Evolutionary conservation across 2,888 invertebrate species (phyloP).

Genomic region (Nebria salina): DNA sequence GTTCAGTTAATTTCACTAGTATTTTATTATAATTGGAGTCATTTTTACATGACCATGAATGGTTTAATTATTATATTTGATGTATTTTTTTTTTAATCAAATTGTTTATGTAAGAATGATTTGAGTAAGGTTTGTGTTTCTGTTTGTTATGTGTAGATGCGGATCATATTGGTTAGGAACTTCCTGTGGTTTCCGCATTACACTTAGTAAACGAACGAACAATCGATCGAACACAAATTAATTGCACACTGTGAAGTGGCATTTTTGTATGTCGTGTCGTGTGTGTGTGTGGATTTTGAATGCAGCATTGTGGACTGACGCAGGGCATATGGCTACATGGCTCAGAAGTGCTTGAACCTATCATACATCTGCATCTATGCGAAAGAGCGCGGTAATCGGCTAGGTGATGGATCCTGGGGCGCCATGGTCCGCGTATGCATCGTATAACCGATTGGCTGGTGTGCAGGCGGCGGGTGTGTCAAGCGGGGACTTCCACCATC

Average conservation of each 20-base stretch:
- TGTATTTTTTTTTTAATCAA: not conserved
- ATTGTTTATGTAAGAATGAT: not conserved
- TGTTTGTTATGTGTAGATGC: slow-evolving; percentile 34
- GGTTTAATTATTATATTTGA: not conserved
- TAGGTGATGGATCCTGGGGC: slow-evolving; percentile 87
- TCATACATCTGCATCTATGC: slow-evolving; percentile 26
- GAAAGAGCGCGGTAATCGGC: slow-evolving; percentile 2
- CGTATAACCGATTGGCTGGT: slow-evolving; percentile 83
- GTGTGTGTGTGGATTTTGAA: not conserved
- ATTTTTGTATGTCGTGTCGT: not conserved
- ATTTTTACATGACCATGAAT: not conserved
- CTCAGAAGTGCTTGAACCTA: slow-evolving; percentile 48
- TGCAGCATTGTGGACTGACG: slow-evolving; percentile 20
- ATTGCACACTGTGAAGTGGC: not conserved
- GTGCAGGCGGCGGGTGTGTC: slow-evolving; percentile 75
- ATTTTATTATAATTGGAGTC: not conserved
- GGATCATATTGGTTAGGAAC: slow-evolving; percentile 31
- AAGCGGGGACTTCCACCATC: slow-evolving; percentile 75
- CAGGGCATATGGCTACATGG: slow-evolving; percentile 59
- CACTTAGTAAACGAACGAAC: slow-evolving; percentile 17
- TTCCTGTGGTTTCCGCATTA: slow-evolving; percentile 24
- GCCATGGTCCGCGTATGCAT: slow-evolving; percentile 86
- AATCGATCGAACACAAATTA: not conserved
- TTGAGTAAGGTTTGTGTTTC: slow-evolving; percentile 9
- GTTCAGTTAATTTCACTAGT: not conserved